phyloP scores from a whole-genome alignment of 1,140 invertebrate species.

The Dinothrombium tinctorium region DNA sequence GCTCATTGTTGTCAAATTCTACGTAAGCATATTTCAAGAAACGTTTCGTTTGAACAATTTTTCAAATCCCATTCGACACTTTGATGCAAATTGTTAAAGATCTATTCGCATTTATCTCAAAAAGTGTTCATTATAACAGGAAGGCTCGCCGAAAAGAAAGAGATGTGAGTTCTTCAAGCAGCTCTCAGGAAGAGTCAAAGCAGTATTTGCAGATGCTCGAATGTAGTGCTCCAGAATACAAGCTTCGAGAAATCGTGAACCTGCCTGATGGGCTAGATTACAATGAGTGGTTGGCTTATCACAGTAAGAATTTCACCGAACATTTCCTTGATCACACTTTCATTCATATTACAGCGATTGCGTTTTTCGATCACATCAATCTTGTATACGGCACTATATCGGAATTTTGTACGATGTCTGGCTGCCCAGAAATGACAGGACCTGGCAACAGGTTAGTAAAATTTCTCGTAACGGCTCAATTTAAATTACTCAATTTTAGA shows the following conservation, averaged over 20 bases:
- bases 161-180: slow-evolving; percentile 19
- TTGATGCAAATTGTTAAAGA: too few relatives aligned
- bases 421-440: slow-evolving; percentile 82
- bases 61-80: too few relatives aligned
- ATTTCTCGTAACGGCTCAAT: neutral
- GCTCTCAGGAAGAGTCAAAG: slow-evolving; percentile 61
- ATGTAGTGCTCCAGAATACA: slow-evolving; percentile 60
- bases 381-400: slow-evolving; percentile 89
- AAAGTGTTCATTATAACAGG: slow-evolving; percentile 39
- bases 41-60: too few relatives aligned
- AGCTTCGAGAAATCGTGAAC: slow-evolving; percentile 72
- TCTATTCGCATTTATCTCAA: too few relatives aligned
- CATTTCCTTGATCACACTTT: neutral
- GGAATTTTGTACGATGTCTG: slow-evolving; percentile 83
- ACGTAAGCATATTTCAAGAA: too few relatives aligned
- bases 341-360: slow-evolving; percentile 41
- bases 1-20: too few relatives aligned
- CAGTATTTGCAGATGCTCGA: slow-evolving; percentile 83
- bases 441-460: slow-evolving; percentile 55
- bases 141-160: slow-evolving; percentile 92
- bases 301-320: slow-evolving; percentile 40
- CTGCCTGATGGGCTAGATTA: slow-evolving; percentile 77
- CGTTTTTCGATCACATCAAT: slow-evolving; percentile 95
- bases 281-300: slow-evolving; percentile 95
- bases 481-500: slow-evolving; percentile 26